Evolutionary conservation across 2,797 vertebrate genomes (phyloP), one percentile per base, ranked within the genome.

Genomic region (Ara ararauna): DNA sequence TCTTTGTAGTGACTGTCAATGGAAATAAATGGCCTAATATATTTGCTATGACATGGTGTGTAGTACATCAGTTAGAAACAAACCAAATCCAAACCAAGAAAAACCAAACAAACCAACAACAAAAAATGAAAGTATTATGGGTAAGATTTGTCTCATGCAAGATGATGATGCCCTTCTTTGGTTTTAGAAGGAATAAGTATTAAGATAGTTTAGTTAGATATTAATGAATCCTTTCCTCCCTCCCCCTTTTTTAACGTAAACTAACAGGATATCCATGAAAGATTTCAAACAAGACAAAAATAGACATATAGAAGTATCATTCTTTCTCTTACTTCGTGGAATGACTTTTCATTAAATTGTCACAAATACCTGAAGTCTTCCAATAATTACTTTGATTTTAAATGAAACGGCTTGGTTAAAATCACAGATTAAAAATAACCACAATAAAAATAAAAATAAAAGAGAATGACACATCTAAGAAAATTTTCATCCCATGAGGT

Each of bases 181-280:
- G 42, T 53, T 5, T 42, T 58, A 58, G 38, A 73, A 70, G 10
- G 11, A 58, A 30, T 27, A 21, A 42, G 7, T 32, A 26, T 77
- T 42, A 61, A 61, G 4, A 4, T 80, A 10, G 17, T 50, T 82
- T 45, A 76, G 34, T 42, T 56, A 42, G 11, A 20, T 21, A 42
- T 13, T 36, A 54, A 80, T 40, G 1, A 50, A 67, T 32, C 2
- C 12, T 66, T 34, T 16, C 10, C 2, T 1, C 2, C 1, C 2
- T 7, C 2, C 7, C 5, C 1, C 0, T 73, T 34, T 74, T 70
- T 51, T 11, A 7, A 48, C 11, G 13, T 30, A 56, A 62, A 32
- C 8, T 2, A 58, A 11, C 7, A 77, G 5, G 7, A 7, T 40
- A 32, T 4, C 3, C 56, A 67, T 67, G 7, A 75, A 62, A 40